Percentiles rank a stretch among this genome's conserved stretches.
Evolutionary conservation across 2,888 invertebrate genomes (phyloP).

Genomic region (Andrena bicolor): DNA sequence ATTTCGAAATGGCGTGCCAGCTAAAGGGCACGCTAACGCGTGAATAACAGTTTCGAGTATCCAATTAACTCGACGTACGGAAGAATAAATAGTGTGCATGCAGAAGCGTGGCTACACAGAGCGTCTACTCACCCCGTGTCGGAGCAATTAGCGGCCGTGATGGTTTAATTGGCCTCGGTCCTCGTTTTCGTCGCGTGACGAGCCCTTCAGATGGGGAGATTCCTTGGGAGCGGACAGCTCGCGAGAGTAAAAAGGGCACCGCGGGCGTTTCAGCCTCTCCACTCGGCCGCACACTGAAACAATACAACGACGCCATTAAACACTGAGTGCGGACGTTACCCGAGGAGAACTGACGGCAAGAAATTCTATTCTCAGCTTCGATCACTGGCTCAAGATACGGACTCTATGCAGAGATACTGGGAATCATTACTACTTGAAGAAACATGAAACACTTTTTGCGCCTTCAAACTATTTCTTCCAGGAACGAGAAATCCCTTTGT

Average conservation of each 20-base stretch:
- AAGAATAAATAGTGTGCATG: slow-evolving; percentile 2
- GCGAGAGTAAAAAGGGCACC: slow-evolving; percentile 48
- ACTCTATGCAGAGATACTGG: background rate
- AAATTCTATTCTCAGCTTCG: too few species aligned
- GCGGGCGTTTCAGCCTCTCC: slow-evolving; percentile 35
- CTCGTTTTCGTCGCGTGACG: slow-evolving; percentile 80
- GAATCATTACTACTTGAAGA: background rate
- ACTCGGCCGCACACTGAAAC: slow-evolving; percentile 27
- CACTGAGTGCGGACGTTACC: too few species aligned
- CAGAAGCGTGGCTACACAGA: slow-evolving; percentile 59
- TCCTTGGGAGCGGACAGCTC: slow-evolving; percentile 53
- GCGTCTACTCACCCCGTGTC: slow-evolving; percentile 62
- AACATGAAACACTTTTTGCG: slow-evolving; percentile 7
- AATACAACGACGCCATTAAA: background rate
- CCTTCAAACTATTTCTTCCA: slow-evolving; percentile 29
- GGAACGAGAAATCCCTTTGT: slow-evolving; percentile 43
- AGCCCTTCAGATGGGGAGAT: slow-evolving; percentile 67
- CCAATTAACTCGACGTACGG: slow-evolving; percentile 21
- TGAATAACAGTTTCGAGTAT: background rate
- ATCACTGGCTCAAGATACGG: background rate
- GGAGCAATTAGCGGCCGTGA: slow-evolving; percentile 78
- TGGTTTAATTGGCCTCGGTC: slow-evolving; percentile 79
- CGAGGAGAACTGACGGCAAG: too few species aligned
- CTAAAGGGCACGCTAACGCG: slow-evolving; percentile 2
- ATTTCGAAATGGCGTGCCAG: background rate